Evolutionary conservation across 2,888 invertebrate species (phyloP), one percentile per base, ranked within the genome.

Genomic region (Taenaris catops): DNA sequence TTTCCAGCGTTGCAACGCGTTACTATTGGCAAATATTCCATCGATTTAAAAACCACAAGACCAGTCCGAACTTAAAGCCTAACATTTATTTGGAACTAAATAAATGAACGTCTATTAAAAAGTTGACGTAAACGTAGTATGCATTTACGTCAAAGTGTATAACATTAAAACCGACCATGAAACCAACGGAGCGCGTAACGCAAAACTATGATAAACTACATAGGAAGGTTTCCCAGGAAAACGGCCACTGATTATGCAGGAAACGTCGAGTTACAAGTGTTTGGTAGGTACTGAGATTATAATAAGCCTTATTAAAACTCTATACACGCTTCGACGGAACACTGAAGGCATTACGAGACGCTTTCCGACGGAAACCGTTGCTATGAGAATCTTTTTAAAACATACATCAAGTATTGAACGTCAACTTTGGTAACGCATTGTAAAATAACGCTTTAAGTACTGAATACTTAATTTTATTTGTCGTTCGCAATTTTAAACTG

Each of bases 231-330:
- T 42, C 43, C 40, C 48, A 60, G 54, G 46, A 51, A 45, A 53
- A 50, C 44, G 40, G 47, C 47, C 51, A 58, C 53, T 59, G 60
- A 66, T 68, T 65, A 69, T 64, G 61, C 55, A 68, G 70, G 72
- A 71, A 74, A 62, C 58, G 58, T 50, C 47, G 34, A 51, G 47
- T 47, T 46, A 50, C 50, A 54, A 51, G 43, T 53, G 51, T 54
- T 46, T 49, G 53, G 53, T 49, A n/a, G n/a, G n/a, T n/a, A 57
- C 50, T 39, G 39, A 42, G 48, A 53, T 52, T 55, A 61, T 62
- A 64, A 76, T 69, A 58, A 63, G 63, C 44, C 56, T 61, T 63
- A 69, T 79, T 73, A 67, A 67, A 64, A 79, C 60, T 50, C 78
- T 39, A 50, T 52, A 58, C 79, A 79, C 78, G 75, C 55, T 58